Conservation (phyloP, 2,797 vertebrate genomes). For the Alcedo quadribrachys region DNA sequence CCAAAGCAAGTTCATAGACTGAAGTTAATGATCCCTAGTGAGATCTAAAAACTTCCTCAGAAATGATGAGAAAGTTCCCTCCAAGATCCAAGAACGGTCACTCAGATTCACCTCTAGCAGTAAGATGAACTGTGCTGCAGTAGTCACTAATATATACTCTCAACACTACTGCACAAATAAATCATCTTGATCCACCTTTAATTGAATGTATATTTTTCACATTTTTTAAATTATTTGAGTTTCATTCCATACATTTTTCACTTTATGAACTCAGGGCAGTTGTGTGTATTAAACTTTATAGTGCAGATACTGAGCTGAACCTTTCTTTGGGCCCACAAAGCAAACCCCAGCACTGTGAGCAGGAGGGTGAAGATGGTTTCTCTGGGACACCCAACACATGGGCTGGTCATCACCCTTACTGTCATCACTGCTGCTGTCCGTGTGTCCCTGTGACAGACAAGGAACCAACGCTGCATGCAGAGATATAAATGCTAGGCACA, state of each 20-base stretch:
- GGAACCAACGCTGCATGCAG: background rate
- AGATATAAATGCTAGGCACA: background rate
- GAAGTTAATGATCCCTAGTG: background rate
- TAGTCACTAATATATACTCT: background rate
- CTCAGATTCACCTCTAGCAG: slow-evolving; percentile 30
- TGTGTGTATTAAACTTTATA: background rate
- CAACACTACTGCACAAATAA: slow-evolving; percentile 50
- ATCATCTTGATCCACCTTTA: slow-evolving; percentile 42
- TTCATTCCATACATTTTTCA: slow-evolving; percentile 43
- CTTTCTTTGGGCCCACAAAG: background rate
- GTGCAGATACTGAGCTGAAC: background rate
- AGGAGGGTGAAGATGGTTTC: background rate
- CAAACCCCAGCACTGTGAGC: background rate
- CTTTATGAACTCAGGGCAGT: background rate
- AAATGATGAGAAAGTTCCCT: slow-evolving; percentile 47
- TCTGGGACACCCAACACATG: background rate
- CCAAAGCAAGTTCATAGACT: background rate
- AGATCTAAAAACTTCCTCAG: slow-evolving; percentile 7
- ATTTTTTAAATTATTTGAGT: background rate
- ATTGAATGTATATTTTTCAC: slow-evolving; percentile 34
- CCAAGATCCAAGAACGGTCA: background rate
- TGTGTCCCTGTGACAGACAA: background rate
- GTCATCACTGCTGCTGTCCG: background rate
- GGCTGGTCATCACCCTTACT: background rate
- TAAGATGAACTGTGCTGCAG: background rate